Percentiles rank a stretch among this genome's conserved stretches.
These are phyloP conservation scores for Zoanthus sociatus DNA, from an alignment of 92 coral and sea anemone species.

Conservation along the genomic window DNA sequence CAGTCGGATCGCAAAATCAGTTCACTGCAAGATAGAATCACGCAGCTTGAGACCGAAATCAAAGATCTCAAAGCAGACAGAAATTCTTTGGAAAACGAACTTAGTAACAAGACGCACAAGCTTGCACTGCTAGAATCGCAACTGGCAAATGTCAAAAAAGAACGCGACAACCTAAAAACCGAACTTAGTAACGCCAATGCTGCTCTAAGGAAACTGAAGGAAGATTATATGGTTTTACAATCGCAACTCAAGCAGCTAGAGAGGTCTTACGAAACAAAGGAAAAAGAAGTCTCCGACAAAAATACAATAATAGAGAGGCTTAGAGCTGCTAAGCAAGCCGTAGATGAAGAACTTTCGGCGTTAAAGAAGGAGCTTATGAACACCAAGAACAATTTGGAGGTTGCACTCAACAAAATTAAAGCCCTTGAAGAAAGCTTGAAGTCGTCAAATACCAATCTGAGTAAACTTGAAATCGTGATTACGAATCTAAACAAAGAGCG, in stretches of 20 bases:
- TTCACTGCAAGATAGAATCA: constrained; percentile 58
- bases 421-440: constrained; percentile 80
- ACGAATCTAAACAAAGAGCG: constrained; percentile 80
- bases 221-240: constrained; percentile 69
- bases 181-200: constrained; percentile 71
- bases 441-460: constrained; percentile 71
- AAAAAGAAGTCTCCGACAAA: constrained; percentile 77
- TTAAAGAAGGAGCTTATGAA: constrained; percentile 85
- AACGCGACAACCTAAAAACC: constrained; percentile 73
- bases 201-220: constrained; percentile 72
- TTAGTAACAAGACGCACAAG: constrained; percentile 86
- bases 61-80: constrained; percentile 85
- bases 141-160: constrained; percentile 74
- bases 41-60: constrained; percentile 72
- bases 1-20: constrained; percentile 80
- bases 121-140: constrained; percentile 81
- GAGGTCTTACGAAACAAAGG: constrained; percentile 65
- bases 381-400: constrained; percentile 75
- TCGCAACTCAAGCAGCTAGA: constrained; percentile 73
- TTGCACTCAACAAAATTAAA: constrained; percentile 77
- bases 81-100: constrained; percentile 83
- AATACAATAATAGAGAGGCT: constrained; percentile 75
- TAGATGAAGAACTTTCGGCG: constrained; percentile 77
- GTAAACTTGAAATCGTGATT: constrained; percentile 81
- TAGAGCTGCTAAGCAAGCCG: constrained; percentile 68